phyloP scores from a whole-genome alignment of 2,113 vertebrate genomes.

The Parus major region DNA sequence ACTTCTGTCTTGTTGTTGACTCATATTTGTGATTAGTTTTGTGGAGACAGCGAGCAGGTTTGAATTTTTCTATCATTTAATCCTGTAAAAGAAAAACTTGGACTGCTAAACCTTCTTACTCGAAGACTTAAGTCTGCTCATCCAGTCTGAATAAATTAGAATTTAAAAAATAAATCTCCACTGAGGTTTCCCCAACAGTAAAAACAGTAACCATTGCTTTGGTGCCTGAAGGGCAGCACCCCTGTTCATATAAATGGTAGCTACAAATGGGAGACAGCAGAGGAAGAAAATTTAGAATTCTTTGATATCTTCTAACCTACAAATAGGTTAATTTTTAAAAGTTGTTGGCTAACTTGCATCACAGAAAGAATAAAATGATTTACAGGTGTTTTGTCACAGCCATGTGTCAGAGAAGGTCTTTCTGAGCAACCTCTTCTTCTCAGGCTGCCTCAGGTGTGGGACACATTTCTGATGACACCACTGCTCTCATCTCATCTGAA shows the following conservation, averaged over 20 bases:
- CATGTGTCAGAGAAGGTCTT: not conserved
- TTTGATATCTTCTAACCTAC: not conserved
- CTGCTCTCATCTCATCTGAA: constrained; percentile 28
- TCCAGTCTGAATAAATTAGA: not conserved
- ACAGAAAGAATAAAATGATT: not conserved
- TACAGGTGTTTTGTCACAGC: not conserved
- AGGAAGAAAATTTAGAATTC: not conserved
- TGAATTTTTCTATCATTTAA: not conserved
- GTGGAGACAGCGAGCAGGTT: not conserved
- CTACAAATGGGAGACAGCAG: not conserved
- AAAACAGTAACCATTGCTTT: not conserved
- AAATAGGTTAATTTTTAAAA: not conserved
- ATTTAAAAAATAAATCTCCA: not conserved
- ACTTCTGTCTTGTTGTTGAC: not conserved
- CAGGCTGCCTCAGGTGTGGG: not conserved
- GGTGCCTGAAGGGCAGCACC: not conserved
- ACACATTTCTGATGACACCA: not conserved
- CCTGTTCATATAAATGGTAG: not conserved
- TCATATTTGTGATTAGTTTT: not conserved
- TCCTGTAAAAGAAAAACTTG: not conserved
- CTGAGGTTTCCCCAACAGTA: not conserved
- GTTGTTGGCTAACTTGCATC: not conserved
- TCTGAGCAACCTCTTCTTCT: not conserved
- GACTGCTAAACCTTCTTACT: not conserved
- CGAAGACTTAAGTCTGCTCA: not conserved